Conservation (phyloP, 2,113 vertebrate species). For the Odontesthes bonariensis region DNA sequence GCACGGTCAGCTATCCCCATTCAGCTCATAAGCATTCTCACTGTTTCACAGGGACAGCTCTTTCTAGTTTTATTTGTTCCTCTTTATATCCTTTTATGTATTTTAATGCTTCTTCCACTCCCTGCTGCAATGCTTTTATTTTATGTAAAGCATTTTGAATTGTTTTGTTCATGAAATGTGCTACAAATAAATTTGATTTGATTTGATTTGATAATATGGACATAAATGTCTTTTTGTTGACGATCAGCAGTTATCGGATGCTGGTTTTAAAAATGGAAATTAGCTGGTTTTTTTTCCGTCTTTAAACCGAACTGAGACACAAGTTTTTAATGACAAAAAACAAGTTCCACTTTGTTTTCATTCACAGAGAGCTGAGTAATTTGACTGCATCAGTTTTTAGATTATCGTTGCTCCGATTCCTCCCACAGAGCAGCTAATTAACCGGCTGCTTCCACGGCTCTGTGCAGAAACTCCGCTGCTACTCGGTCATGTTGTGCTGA, state of each 20-base stretch:
- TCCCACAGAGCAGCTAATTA: slow-evolving; percentile 7
- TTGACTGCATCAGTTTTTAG: background rate
- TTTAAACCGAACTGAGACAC: background rate
- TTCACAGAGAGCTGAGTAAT: background rate
- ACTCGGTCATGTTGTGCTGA: background rate
- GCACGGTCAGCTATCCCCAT: too few relatives aligned
- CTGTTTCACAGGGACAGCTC: too few relatives aligned
- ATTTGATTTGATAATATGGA: background rate
- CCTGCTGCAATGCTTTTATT: too few relatives aligned
- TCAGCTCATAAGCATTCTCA: too few relatives aligned
- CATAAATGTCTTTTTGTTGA: slow-evolving; percentile 12
- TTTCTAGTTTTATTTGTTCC: too few relatives aligned
- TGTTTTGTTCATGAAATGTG: too few relatives aligned
- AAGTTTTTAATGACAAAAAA: background rate
- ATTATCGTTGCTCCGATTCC: slow-evolving; percentile 1
- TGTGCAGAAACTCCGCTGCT: background rate
- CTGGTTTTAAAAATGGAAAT: background rate
- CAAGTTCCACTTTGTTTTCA: background rate
- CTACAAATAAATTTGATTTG: too few relatives aligned
- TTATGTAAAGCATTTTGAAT: too few relatives aligned
- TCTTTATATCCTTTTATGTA: too few relatives aligned
- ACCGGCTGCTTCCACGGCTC: background rate
- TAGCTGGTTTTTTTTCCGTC: background rate
- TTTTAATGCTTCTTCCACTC: too few relatives aligned
- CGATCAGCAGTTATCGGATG: background rate